These are phyloP conservation scores for Salvelinus alpinus DNA, from an alignment of 2,113 vertebrate species.

Conservation along the genomic window DNA sequence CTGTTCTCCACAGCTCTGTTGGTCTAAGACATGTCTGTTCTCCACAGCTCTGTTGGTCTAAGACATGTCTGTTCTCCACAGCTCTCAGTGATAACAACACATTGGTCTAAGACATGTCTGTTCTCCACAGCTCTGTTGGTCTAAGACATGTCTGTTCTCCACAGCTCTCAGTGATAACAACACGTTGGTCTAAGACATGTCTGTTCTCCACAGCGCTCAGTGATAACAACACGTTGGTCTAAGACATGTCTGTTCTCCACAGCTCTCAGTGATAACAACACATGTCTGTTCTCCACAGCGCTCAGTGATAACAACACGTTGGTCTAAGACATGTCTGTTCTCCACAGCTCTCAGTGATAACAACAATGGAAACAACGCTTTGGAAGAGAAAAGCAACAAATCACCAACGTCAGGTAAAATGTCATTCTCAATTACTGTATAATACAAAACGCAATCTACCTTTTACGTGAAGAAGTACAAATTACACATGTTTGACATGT, in stretches of 20 bases:
- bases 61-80: constrained; percentile 46
- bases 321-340: constrained; percentile 41
- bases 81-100: constrained; percentile 83
- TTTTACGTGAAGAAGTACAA: not conserved
- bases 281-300: not conserved
- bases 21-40: not conserved
- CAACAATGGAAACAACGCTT: constrained; percentile 80
- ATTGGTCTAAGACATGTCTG: constrained; percentile 26
- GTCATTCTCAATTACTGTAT: not conserved
- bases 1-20: not conserved
- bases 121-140: constrained; percentile 75
- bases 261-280: constrained; percentile 86
- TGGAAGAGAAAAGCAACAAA: constrained; percentile 91
- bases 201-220: constrained; percentile 28
- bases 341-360: constrained; percentile 86
- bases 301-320: not conserved
- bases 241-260: constrained; percentile 24
- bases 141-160: constrained; percentile 47
- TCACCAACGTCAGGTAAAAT: constrained; percentile 93
- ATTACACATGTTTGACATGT: not conserved
- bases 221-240: too few relatives aligned
- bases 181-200: constrained; percentile 28
- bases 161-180: constrained; percentile 87
- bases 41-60: constrained; percentile 8
- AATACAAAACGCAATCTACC: not conserved